A percentile compares a stretch with the other conserved stretches of the same genome.
Evolutionary conservation across 2,113 vertebrate species (phyloP).

Genomic region (Corapipo altera): DNA sequence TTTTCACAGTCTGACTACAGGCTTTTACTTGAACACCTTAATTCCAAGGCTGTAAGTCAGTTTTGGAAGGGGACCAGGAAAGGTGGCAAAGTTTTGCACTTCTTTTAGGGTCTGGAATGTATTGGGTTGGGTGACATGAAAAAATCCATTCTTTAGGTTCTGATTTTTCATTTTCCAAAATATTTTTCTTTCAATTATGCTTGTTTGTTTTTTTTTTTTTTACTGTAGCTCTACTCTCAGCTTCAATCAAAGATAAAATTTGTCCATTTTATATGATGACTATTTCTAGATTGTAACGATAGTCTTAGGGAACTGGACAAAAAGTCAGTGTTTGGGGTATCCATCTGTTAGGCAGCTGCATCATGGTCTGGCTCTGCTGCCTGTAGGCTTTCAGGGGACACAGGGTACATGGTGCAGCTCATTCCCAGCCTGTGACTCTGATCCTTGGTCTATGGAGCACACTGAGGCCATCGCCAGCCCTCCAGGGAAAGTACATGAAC

Average conservation of each 20-base stretch:
- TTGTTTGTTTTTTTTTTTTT: neutral
- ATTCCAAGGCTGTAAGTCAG: neutral
- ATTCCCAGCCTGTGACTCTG: neutral
- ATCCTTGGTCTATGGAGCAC: fast-evolving
- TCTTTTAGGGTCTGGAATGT: neutral
- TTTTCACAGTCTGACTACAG: neutral
- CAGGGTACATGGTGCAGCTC: neutral
- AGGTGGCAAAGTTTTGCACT: neutral
- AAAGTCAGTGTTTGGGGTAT: neutral
- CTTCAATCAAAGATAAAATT: neutral
- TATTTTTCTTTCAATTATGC: neutral
- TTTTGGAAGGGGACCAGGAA: neutral
- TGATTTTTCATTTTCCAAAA: neutral
- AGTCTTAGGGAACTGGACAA: neutral
- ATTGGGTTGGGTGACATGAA: neutral
- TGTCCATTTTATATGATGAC: neutral
- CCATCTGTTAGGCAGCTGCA: neutral
- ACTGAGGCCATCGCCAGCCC: neutral
- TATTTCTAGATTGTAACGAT: neutral
- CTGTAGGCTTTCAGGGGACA: neutral
- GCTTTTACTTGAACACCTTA: neutral
- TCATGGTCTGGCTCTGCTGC: neutral
- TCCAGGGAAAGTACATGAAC: neutral
- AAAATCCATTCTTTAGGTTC: neutral
- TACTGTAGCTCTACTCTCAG: neutral